Evolutionary conservation across 1,140 invertebrate species (phyloP).

Genomic region (Hyposmocoma kahamanoa): DNA sequence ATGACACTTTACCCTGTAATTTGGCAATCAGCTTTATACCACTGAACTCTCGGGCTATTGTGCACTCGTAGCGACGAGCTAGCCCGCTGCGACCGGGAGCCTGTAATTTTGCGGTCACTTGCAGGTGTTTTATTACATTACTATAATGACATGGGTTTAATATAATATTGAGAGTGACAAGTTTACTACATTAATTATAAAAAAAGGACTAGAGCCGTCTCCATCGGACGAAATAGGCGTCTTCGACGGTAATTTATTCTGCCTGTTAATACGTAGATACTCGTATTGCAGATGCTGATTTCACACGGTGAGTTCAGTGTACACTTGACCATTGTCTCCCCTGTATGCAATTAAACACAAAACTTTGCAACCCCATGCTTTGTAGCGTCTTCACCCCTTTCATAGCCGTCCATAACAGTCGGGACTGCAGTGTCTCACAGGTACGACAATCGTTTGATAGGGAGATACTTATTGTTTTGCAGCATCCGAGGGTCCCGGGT

Average conservation of each 20-base stretch:
- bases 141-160: conserved; percentile 8
- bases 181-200: conserved; percentile 1
- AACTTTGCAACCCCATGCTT: conserved; percentile 44
- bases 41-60: conserved; percentile 28
- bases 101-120: conserved; percentile 64
- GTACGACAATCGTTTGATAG: conserved; percentile 39
- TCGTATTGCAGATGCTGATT: conserved; percentile 28
- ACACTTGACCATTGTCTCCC: conserved; percentile 50
- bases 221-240: conserved; percentile 1
- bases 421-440: conserved; percentile 52
- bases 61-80: conserved; percentile 21
- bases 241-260: conserved; percentile 15
- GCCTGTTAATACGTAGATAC: not conserved
- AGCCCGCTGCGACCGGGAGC: conserved; percentile 44
- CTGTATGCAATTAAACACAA: conserved; percentile 52
- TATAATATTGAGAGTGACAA: conserved; percentile 4
- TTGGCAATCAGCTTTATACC: conserved; percentile 52
- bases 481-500: conserved; percentile 64
- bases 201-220: not conserved
- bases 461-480: conserved; percentile 59
- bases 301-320: conserved; percentile 49
- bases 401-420: conserved; percentile 51
- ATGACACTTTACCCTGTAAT: conserved; percentile 61
- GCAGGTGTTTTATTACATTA: conserved; percentile 50
- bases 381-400: conserved; percentile 51